Evolutionary conservation across 92 coral and sea anemone species (phyloP).

Genomic region (Isaurus tuberculatus): DNA sequence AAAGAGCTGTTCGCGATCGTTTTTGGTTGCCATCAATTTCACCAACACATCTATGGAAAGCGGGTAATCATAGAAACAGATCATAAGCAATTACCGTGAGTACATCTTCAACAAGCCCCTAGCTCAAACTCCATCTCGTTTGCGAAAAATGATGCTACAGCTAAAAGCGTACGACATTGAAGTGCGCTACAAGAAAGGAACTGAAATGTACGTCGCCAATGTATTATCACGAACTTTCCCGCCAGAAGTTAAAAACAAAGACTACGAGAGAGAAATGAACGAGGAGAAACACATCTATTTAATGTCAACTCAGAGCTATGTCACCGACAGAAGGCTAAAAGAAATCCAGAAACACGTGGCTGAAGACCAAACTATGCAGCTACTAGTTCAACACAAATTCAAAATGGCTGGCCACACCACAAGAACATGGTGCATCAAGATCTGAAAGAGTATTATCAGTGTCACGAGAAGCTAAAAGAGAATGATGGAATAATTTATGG

Average conservation of each 20-base stretch:
- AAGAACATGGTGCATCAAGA: constrained; percentile 31
- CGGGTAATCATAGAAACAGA: constrained; percentile 59
- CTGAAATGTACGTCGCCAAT: no score
- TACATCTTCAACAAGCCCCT: no score
- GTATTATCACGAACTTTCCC: constrained; percentile 67
- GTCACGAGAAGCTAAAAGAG: no score
- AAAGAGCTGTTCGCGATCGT: constrained; percentile 49
- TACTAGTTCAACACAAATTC: constrained; percentile 42
- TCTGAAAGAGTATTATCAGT: constrained; percentile 36
- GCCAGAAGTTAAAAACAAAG: constrained; percentile 51
- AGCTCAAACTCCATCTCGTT: no score
- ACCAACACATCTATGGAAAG: constrained; percentile 57
- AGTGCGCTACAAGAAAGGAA: constrained; percentile 38
- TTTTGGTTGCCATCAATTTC: no score
- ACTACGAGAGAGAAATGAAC: constrained; percentile 57
- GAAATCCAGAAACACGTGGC: no score
- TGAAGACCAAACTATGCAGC: no score
- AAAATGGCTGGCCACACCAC: no score
- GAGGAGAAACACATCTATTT: constrained; percentile 57
- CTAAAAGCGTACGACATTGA: constrained; percentile 52
- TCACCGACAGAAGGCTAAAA: constrained; percentile 58
- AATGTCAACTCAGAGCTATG: constrained; percentile 47
- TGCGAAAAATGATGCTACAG: no score
- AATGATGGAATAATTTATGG: no score
- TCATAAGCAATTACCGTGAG: constrained; percentile 50